Conservation (phyloP, 2,113 vertebrate genomes). For the Etia nguti region DNA sequence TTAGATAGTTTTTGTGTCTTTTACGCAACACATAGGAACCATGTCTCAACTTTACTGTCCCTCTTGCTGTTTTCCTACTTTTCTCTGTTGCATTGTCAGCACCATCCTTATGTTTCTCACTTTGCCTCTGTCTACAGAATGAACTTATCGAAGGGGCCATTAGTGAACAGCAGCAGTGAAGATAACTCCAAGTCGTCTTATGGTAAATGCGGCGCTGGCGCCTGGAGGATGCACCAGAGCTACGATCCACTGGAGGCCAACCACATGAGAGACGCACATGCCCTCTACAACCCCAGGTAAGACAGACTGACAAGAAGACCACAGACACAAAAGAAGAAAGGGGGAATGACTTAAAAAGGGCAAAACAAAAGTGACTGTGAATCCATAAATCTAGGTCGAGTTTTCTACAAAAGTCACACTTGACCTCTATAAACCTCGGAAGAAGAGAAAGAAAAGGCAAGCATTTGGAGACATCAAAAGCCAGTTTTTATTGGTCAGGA, state of each 20-base stretch:
- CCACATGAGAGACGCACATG: slow-evolving; percentile 79
- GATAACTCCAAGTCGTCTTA: slow-evolving; percentile 72
- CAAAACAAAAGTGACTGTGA: background rate
- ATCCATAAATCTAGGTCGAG: background rate
- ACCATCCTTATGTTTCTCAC: slow-evolving; percentile 36
- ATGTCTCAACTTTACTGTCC: background rate
- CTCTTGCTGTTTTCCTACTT: background rate
- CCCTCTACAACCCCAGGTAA: slow-evolving; percentile 76
- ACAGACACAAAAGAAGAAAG: background rate
- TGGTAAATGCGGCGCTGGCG: slow-evolving; percentile 76
- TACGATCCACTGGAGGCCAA: slow-evolving; percentile 75
- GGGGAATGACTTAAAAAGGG: background rate
- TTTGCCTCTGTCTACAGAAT: slow-evolving; percentile 65
- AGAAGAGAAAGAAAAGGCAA: slow-evolving; percentile 24
- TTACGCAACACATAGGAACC: background rate
- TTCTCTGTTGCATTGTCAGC: slow-evolving; percentile 11
- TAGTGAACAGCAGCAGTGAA: slow-evolving; percentile 79
- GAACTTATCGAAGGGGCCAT: slow-evolving; percentile 80
- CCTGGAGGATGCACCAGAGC: slow-evolving; percentile 81
- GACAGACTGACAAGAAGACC: background rate
- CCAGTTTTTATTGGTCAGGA: slow-evolving; percentile 1
- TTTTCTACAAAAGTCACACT: slow-evolving; percentile 20
- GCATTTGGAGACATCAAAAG: slow-evolving; percentile 10
- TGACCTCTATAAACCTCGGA: slow-evolving; percentile 22
- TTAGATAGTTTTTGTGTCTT: background rate